phyloP scores from a whole-genome alignment of 2,888 invertebrate genomes.

The Agrotis exclamationis region DNA sequence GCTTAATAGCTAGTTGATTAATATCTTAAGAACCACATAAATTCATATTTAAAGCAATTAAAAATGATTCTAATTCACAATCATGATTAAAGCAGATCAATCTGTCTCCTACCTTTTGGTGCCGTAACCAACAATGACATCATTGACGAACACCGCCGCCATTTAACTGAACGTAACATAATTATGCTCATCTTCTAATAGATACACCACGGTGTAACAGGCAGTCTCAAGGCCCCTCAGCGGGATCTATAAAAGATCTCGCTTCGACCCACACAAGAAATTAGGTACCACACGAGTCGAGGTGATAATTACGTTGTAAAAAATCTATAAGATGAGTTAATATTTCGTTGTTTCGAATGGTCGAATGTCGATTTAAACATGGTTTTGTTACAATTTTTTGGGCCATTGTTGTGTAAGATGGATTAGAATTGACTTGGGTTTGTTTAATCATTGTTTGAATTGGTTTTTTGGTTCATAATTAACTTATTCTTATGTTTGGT shows the following conservation, averaged over 20 bases:
- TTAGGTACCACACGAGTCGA: slow-evolving; percentile 88
- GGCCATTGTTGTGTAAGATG: slow-evolving; percentile 54
- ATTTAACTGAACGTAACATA: not conserved
- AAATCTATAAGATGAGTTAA: slow-evolving; percentile 87
- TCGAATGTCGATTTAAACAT: slow-evolving; percentile 79
- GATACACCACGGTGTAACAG: slow-evolving; percentile 76
- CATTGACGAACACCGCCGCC: not conserved
- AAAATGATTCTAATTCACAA: too few relatives aligned
- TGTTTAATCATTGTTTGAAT: slow-evolving; percentile 46
- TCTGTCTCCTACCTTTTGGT: not conserved
- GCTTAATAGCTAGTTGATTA: not conserved
- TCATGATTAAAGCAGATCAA: not conserved
- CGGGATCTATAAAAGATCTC: slow-evolving; percentile 85
- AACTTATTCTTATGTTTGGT: not conserved
- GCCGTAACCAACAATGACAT: not conserved
- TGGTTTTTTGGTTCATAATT: slow-evolving; percentile 27
- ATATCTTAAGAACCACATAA: not conserved
- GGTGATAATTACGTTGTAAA: slow-evolving; percentile 90
- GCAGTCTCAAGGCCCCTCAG: slow-evolving; percentile 70
- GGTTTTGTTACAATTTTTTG: slow-evolving; percentile 66
- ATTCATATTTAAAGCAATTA: not conserved
- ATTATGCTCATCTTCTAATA: not conserved
- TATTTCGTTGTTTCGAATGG: slow-evolving; percentile 85
- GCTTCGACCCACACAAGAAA: slow-evolving; percentile 88
- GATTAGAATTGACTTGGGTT: slow-evolving; percentile 37